phyloP scores from a whole-genome alignment of 1,140 invertebrate species.

The Metopolophium dirhodum region DNA sequence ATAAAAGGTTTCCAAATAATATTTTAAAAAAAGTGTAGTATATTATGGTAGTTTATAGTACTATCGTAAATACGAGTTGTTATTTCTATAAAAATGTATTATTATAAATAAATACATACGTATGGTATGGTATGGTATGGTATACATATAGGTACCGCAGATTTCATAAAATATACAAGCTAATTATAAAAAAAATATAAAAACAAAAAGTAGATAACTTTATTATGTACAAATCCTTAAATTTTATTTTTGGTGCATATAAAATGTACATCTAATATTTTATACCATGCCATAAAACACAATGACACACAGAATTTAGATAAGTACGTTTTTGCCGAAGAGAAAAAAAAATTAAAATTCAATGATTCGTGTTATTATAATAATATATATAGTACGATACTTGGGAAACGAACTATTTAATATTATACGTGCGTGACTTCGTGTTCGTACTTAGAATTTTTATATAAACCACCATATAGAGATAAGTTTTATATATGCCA shows the following conservation, averaged over 20 bases:
- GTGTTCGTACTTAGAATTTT: slow-evolving; percentile 30
- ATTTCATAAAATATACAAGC: background rate
- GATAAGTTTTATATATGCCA: slow-evolving; percentile 13
- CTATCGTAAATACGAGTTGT: no score
- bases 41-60: no score
- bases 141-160: background rate
- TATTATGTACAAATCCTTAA: background rate
- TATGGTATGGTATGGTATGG: no score
- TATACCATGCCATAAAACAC: background rate
- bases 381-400: background rate
- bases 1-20: background rate
- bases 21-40: background rate
- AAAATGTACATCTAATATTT: background rate
- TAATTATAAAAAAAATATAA: background rate
- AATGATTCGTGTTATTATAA: background rate
- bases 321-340: background rate
- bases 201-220: background rate
- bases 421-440: slow-evolving; percentile 10
- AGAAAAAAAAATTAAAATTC: background rate
- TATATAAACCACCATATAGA: background rate
- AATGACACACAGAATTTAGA: background rate
- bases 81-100: no score
- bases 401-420: background rate
- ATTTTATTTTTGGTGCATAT: background rate
- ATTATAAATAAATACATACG: background rate